These are phyloP conservation scores for Pygocentrus nattereri DNA, from an alignment of 2,797 vertebrate genomes.

Conservation along the genomic window DNA sequence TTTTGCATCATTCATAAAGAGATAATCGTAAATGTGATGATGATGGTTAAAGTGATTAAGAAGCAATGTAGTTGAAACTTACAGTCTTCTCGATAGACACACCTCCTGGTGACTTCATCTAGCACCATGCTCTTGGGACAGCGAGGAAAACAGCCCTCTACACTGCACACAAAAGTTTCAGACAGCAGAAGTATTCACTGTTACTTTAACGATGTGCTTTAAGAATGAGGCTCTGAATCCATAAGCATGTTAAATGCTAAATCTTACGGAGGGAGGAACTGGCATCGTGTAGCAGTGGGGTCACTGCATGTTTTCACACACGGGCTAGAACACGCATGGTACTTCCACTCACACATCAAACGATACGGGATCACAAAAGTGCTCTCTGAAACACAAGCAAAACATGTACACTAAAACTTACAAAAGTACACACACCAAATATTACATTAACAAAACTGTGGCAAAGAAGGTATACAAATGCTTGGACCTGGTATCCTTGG, in stretches of 20 bases:
- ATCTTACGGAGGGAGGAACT: slow-evolving; percentile 94
- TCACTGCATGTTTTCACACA: slow-evolving; percentile 94
- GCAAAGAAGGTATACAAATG: too few relatives aligned
- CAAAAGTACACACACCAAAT: background rate
- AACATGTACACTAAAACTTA: background rate
- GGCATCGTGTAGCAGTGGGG: slow-evolving; percentile 87
- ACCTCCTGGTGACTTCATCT: slow-evolving; percentile 94
- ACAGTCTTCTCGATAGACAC: slow-evolving; percentile 96
- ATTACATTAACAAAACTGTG: too few relatives aligned
- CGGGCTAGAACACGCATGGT: slow-evolving; percentile 89
- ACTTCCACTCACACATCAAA: slow-evolving; percentile 97
- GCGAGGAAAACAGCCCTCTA: slow-evolving; percentile 96
- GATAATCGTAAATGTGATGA: background rate
- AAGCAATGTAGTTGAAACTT: slow-evolving; percentile 70
- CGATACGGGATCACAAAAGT: slow-evolving; percentile 91
- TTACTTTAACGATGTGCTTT: background rate
- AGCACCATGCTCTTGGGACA: slow-evolving; percentile 96
- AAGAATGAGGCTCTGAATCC: background rate
- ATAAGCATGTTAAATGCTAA: background rate
- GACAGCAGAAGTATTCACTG: background rate
- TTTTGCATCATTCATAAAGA: background rate
- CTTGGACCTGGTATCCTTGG: too few relatives aligned
- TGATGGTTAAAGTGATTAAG: background rate
- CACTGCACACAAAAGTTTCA: slow-evolving; percentile 74
- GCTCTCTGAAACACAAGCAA: slow-evolving; percentile 81